These are phyloP conservation scores for Netelia melanura DNA, from an alignment of 2,888 invertebrate species.

Conservation along the genomic window DNA sequence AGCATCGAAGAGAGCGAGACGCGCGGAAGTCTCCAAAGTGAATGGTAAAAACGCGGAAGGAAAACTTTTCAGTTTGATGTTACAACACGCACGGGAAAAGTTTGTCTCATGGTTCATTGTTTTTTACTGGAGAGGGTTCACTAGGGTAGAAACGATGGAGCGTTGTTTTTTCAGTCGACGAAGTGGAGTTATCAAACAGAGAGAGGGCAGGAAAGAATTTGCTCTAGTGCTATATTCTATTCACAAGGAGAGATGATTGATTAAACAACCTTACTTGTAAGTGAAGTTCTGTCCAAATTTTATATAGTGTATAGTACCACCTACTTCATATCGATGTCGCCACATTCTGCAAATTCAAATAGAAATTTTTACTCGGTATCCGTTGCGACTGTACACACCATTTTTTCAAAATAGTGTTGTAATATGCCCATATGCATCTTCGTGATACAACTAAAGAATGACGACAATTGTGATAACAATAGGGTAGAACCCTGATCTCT, in stretches of 20 bases:
- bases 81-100: conserved; percentile 46
- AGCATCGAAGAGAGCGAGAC: neutral
- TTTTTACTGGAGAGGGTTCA: conserved; percentile 15
- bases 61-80: conserved; percentile 20
- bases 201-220: neutral
- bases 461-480: neutral
- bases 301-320: conserved; percentile 7
- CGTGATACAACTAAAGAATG: neutral
- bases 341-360: no score
- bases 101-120: conserved; percentile 29
- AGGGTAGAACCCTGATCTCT: conserved; percentile 27
- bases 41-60: conserved; percentile 29
- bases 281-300: neutral
- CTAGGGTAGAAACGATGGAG: conserved; percentile 16
- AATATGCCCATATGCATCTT: neutral
- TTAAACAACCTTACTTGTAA: no score
- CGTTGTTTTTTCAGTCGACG: conserved; percentile 5
- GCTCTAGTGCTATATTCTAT: neutral
- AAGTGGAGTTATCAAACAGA: conserved; percentile 29
- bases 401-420: neutral
- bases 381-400: neutral
- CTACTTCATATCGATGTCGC: neutral
- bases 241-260: no score
- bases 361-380: neutral
- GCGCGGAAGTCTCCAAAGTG: conserved; percentile 17